Conservation (phyloP, 2,888 invertebrate species). For the Ectropis crepuscularia region DNA sequence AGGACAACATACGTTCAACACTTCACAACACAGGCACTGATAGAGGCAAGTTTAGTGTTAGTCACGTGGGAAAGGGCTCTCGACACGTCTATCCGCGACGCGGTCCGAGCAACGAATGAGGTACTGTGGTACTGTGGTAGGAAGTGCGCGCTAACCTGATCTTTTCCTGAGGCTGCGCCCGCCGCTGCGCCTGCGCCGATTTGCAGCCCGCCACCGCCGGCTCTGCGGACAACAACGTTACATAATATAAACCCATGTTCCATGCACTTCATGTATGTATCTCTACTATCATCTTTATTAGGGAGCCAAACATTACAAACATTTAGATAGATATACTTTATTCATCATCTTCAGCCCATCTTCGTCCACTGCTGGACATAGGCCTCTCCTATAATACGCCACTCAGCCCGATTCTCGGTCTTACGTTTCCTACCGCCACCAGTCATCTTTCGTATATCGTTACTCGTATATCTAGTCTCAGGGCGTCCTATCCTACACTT, state of each 20-base stretch:
- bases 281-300: slow-evolving; percentile 6
- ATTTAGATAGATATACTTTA: too few relatives aligned
- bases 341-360: too few relatives aligned
- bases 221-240: slow-evolving; percentile 68
- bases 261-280: slow-evolving; percentile 46
- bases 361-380: too few relatives aligned
- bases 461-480: too few relatives aligned
- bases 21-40: slow-evolving; percentile 17
- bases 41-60: slow-evolving; percentile 18
- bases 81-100: slow-evolving; percentile 58
- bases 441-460: too few relatives aligned
- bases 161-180: slow-evolving; percentile 74
- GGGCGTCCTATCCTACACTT: too few relatives aligned
- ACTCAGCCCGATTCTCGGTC: too few relatives aligned
- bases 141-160: slow-evolving; percentile 70
- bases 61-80: slow-evolving; percentile 34
- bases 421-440: too few relatives aligned
- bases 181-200: slow-evolving; percentile 68
- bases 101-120: slow-evolving; percentile 65
- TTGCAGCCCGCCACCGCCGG: slow-evolving; percentile 73
- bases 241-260: slow-evolving; percentile 70
- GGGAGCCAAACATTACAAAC: neutral
- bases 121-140: too few relatives aligned
- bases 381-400: too few relatives aligned
- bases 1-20: slow-evolving; percentile 40